Conservation (phyloP, 2,797 vertebrate species). For the Pelobates cultripes region DNA sequence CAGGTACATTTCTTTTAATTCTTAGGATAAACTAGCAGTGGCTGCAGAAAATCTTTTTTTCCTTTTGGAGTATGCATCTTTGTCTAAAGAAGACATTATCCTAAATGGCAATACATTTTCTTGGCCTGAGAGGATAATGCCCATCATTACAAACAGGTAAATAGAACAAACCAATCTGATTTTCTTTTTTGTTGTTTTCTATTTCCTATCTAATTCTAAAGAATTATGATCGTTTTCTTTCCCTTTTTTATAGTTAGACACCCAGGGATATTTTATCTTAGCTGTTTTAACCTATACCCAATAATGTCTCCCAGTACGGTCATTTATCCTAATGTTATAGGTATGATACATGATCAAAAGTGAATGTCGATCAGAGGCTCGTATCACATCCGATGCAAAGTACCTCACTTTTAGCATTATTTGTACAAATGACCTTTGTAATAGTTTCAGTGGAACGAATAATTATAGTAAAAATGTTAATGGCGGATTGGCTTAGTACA, state of each 20-base stretch:
- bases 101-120: constrained; percentile 56
- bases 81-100: constrained; percentile 54
- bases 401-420: constrained; percentile 6
- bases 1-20: constrained; percentile 56
- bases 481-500: constrained; percentile 68
- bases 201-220: too few relatives aligned
- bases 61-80: constrained; percentile 33
- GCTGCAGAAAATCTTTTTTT: constrained; percentile 46
- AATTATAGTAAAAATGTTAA: constrained; percentile 70
- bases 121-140: constrained; percentile 55
- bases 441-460: constrained; percentile 72
- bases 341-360: too few relatives aligned
- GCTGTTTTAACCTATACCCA: constrained; percentile 34
- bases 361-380: too few relatives aligned
- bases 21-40: constrained; percentile 52
- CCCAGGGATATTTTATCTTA: too few relatives aligned
- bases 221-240: too few relatives aligned
- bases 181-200: not conserved
- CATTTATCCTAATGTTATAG: constrained; percentile 37
- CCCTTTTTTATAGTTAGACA: too few relatives aligned
- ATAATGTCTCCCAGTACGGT: constrained; percentile 70
- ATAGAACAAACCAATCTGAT: not conserved
- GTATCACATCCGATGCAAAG: too few relatives aligned
- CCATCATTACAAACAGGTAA: constrained; percentile 42
- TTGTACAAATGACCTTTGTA: constrained; percentile 70